phyloP scores from a whole-genome alignment of 2,888 invertebrate species.

The Unio delphinus region DNA sequence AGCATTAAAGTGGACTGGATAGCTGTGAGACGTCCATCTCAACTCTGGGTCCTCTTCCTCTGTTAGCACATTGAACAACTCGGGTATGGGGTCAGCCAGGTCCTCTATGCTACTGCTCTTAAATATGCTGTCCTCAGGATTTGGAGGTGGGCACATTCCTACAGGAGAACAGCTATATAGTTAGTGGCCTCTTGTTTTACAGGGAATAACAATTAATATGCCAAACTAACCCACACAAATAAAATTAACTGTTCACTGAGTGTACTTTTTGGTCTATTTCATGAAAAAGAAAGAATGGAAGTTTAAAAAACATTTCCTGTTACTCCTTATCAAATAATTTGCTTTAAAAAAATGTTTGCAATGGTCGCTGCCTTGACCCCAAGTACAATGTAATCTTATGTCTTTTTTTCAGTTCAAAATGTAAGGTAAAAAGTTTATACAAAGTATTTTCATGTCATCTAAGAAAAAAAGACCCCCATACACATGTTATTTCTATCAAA shows the following conservation, averaged over 20 bases:
- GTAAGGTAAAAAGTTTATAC: too few species aligned
- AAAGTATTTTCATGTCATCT: too few species aligned
- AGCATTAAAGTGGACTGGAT: conserved; percentile 77
- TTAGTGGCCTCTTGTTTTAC: background rate
- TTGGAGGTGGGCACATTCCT: conserved; percentile 93
- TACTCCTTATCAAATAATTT: too few species aligned
- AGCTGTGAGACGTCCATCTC: conserved; percentile 89
- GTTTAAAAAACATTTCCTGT: too few species aligned
- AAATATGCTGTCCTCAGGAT: conserved; percentile 82
- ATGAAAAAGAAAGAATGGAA: background rate
- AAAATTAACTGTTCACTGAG: background rate
- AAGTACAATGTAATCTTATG: too few species aligned
- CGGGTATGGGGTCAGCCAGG: conserved; percentile 85
- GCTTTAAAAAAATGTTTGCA: too few species aligned
- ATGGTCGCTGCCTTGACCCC: too few species aligned
- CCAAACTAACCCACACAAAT: too few species aligned
- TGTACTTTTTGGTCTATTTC: too few species aligned
- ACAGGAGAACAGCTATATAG: conserved; percentile 50
- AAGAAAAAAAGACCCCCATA: too few species aligned
- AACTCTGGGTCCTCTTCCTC: conserved; percentile 82
- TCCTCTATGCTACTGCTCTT: conserved; percentile 90
- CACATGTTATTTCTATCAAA: too few species aligned
- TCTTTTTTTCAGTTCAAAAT: too few species aligned
- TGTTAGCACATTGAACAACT: conserved; percentile 86
- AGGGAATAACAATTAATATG: background rate